Evolutionary conservation across 2,888 invertebrate genomes (phyloP), one percentile per base, ranked within the genome.

Genomic region (Tenthredo amoena): DNA sequence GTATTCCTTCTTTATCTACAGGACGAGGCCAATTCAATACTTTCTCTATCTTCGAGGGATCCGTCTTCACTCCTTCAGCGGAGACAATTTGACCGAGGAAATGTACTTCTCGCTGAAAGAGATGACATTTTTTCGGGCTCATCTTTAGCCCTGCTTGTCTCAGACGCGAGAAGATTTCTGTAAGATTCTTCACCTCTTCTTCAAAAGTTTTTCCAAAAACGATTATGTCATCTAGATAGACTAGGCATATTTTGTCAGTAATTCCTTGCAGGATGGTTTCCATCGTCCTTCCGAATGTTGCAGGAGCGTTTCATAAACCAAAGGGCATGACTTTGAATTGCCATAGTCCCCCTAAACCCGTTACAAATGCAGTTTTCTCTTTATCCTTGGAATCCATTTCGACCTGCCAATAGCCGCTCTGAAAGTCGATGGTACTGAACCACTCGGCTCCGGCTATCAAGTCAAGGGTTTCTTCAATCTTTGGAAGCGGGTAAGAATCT

Each of bases 371-470:
- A 0, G 89, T 88, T 4, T 88, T 87, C 9, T 87, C 81, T 2
- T 79, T 40, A 21, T 86, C 86, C 2, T 40, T 37, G 3, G 82
- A 55, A 0, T 85, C 83, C 9, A 89, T 34, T 0, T 79, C 85
- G 0, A 89, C 26, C 26, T 26, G 26, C 26, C 26, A 26, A 26
- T 26, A 26, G 26, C 26, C 26, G 26, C 26, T 26, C 87, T 89
- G 7, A 1, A 31, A 2, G 34, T 71, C 71, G 4, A 71, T 40
- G 3, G 40, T 74, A 6, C 87, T 86, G 47, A 82, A 86, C 79
- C 84, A 86, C 2, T 83, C 72, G 40, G 84, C 74, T 47, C 85
- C 87, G 62, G 81, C 95, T 95, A 86, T 21, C n/a, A 34, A 68
- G 62, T 87, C 85, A 4, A 87, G 31, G 10, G 85, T 71, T 6